phyloP scores from a whole-genome alignment of 2,113 vertebrate species.

The Dasyurus viverrinus region DNA sequence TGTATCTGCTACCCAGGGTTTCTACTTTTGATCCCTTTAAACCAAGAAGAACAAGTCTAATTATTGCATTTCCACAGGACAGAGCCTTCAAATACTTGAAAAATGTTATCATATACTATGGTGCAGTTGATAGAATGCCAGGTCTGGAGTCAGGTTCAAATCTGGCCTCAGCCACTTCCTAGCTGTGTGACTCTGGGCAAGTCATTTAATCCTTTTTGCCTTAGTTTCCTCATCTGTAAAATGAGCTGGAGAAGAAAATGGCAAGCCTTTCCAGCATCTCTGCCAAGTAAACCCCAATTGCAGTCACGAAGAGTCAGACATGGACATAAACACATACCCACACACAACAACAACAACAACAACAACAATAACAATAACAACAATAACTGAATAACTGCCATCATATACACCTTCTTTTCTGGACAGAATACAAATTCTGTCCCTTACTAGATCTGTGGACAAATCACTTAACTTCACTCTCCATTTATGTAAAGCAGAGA shows the following conservation, averaged over 20 bases:
- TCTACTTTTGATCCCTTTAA: background rate
- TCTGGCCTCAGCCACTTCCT: background rate
- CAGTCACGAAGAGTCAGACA: no score
- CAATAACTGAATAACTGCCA: background rate
- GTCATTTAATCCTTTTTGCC: background rate
- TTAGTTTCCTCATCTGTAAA: background rate
- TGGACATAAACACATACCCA: no score
- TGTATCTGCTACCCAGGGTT: background rate
- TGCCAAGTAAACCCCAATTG: no score
- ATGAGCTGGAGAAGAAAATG: background rate
- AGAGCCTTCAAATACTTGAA: background rate
- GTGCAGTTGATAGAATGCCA: background rate
- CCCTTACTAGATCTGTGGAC: background rate
- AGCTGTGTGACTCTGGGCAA: background rate
- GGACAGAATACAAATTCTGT: background rate
- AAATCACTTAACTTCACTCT: background rate
- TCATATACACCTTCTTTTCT: background rate
- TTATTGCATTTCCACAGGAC: background rate
- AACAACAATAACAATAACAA: background rate
- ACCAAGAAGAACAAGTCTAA: background rate
- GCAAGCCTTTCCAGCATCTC: no score
- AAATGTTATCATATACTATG: background rate
- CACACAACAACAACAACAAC: no score
- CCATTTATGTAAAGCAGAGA: background rate
- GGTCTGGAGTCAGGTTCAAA: background rate